Percentiles rank a stretch among this genome's conserved stretches.
phyloP scores from a whole-genome alignment of 2,888 invertebrate species.

The Drosophila subquinaria region DNA sequence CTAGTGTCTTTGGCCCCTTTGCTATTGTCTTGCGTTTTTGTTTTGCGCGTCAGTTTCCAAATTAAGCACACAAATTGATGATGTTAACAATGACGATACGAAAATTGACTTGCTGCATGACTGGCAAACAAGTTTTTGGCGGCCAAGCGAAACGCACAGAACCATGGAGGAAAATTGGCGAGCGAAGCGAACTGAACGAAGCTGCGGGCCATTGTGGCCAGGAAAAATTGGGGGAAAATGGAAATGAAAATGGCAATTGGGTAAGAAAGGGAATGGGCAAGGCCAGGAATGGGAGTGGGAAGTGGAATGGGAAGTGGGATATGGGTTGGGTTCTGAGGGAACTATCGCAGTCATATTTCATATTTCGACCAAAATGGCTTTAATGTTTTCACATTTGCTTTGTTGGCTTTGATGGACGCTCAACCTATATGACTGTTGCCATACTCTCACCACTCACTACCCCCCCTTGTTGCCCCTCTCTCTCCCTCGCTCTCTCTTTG shows the following conservation, averaged over 20 bases:
- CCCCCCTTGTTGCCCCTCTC: not conserved
- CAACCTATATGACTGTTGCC: constrained; percentile 18
- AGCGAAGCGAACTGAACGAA: not conserved
- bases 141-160: constrained; percentile 69
- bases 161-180: constrained; percentile 16
- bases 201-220: constrained; percentile 45
- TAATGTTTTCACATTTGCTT: constrained; percentile 82
- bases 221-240: constrained; percentile 4
- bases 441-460: not conserved
- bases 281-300: constrained; percentile 4
- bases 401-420: constrained; percentile 77
- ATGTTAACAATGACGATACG: constrained; percentile 80
- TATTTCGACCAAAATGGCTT: constrained; percentile 70
- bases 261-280: constrained; percentile 1
- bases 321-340: not conserved
- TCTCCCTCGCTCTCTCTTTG: not conserved
- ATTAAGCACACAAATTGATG: constrained; percentile 82
- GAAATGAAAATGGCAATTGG: constrained; percentile 59
- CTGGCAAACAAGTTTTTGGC: constrained; percentile 76
- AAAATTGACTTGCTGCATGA: constrained; percentile 75
- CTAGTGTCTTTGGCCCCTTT: not conserved
- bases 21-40: constrained; percentile 55
- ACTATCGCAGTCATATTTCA: constrained; percentile 71
- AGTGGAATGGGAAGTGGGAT: too few relatives aligned
- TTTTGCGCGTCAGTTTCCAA: constrained; percentile 81